Base-by-base conservation (phyloP, 2,113 vertebrate genomes). In the Pogona vitticeps region DNA sequence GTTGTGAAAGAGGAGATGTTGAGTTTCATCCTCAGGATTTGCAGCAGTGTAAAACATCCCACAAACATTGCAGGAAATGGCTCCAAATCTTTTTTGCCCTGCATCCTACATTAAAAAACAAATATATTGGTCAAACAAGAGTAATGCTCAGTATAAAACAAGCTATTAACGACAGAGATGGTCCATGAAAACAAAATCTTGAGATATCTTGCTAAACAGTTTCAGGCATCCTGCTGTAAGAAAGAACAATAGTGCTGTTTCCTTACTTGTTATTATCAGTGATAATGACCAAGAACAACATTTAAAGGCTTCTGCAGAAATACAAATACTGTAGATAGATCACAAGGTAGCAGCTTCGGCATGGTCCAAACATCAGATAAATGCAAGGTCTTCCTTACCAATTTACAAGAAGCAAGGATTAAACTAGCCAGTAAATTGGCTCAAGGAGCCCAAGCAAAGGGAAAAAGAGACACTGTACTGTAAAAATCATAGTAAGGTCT, bases 21-120 rank as follows among this genome's bases (percentile, higher is more conserved):
- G 99, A 40, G 98, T 97, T 95, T 99, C 98, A 89, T 99, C 99
- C 88, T 99, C 99, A 3, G 98, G 97, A 94, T 98, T 98, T 93
- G 98, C 97, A 52, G 97, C 98, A 21, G 98, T 98, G 86, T 99
- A 99, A 81, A 99, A 97, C 99, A 99, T 99, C 93, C 99, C 99
- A 96, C 99, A 99, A 90, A 99, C 96, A 86, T 94, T 97, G 95
- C 99, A 99, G 87, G 98, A 97, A 95, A 98, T 96, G 2, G 98
- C 98, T 92, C 98, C 99, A 94, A 99, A 99, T 89, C 98, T 96
- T 95, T 98, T 99, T 93, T 99, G 98, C 80, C 97, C 98, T 77
- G 97, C 97, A 92, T 99, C 98, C 98, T 99, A 92, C 89, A 92
- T 46, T 79, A 42, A 88, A 92, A 91, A 84, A 28, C 23, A 88